Conservation (phyloP, 2,113 vertebrate species). For the Circaetus gallicus region DNA sequence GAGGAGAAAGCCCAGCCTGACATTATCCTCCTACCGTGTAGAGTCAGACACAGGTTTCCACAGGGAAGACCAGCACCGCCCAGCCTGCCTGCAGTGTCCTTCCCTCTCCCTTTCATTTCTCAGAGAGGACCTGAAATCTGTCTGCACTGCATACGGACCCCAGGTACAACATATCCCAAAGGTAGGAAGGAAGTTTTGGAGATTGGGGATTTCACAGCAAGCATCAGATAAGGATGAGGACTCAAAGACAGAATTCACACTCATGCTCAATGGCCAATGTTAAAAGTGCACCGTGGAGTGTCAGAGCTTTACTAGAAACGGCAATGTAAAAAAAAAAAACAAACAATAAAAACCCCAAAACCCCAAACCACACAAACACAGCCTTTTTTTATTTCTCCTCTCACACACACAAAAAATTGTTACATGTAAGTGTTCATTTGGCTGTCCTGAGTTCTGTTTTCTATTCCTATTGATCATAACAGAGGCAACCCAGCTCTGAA, state of each 20-base stretch:
- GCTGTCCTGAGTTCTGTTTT: not conserved
- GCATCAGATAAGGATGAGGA: not conserved
- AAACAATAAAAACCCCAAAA: not conserved
- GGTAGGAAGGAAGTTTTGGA: not conserved
- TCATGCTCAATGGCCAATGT: not conserved
- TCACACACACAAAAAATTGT: not conserved
- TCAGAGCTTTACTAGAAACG: not conserved
- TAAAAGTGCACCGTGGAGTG: not conserved
- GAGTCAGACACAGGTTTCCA: not conserved
- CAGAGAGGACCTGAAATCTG: not conserved
- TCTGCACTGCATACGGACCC: not conserved
- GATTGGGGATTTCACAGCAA: not conserved
- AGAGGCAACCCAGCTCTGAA: not conserved
- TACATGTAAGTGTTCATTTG: not conserved
- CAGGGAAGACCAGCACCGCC: not conserved
- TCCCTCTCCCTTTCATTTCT: not conserved
- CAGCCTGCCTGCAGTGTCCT: not conserved
- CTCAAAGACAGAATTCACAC: not conserved
- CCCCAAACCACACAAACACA: not conserved
- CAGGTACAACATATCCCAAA: not conserved
- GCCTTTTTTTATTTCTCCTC: not conserved
- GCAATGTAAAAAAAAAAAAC: not conserved
- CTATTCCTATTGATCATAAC: not conserved
- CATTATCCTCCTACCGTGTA: not conserved
- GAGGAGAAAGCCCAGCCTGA: not conserved